Conservation (phyloP, 2,113 vertebrate genomes). For the Onychostoma macrolepis region DNA sequence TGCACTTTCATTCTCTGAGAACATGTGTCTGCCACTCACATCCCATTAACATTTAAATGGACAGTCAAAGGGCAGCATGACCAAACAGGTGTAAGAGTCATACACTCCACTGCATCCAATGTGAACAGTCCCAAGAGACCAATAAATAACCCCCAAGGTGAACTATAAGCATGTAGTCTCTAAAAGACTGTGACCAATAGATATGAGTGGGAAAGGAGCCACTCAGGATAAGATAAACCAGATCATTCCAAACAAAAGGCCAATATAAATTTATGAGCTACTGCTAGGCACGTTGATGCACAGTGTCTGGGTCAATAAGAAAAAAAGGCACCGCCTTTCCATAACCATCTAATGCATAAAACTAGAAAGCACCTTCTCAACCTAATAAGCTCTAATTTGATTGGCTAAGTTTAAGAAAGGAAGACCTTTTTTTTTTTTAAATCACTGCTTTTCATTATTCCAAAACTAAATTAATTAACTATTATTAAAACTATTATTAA, state of each 20-base stretch:
- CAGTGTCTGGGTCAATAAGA: background rate
- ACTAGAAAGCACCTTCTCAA: background rate
- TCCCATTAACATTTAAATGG: conserved; percentile 34
- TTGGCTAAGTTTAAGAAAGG: background rate
- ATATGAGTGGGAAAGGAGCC: background rate
- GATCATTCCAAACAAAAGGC: background rate
- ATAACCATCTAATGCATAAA: background rate
- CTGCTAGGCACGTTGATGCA: background rate
- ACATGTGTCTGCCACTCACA: conserved; percentile 28
- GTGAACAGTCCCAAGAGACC: background rate
- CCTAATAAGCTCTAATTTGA: background rate
- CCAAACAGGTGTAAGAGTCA: conserved; percentile 17
- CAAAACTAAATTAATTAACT: background rate
- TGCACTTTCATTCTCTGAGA: conserved; percentile 7
- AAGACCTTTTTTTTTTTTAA: no score
- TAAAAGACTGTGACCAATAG: background rate
- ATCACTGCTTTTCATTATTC: background rate
- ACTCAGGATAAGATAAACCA: background rate
- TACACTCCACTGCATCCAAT: background rate
- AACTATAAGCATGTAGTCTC: background rate
- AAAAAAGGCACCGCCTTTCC: background rate
- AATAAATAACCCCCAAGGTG: conserved; percentile 16
- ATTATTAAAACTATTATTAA: no score
- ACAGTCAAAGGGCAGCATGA: conserved; percentile 6
- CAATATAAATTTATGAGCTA: background rate